Base-by-base conservation (phyloP, 2,113 vertebrate species). In the Glaucidium brasilianum region DNA sequence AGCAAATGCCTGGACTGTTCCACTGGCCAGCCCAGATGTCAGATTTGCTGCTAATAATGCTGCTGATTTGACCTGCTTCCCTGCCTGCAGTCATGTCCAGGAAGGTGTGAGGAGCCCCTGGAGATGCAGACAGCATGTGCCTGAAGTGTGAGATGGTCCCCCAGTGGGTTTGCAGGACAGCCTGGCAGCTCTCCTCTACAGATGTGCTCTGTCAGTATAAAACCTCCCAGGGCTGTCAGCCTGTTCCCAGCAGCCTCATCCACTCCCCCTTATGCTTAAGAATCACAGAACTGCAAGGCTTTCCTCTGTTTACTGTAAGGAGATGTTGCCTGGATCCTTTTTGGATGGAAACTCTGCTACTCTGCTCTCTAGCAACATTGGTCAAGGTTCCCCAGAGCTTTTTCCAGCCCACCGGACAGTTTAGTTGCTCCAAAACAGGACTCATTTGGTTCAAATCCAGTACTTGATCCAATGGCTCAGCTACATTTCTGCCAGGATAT, bases 311-410 rank as follows among this genome's bases (percentile, higher is more conserved):
- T 97, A 96, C 91, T 82, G 89, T 83, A 85, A 91, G 90, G 59
- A 92, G 35, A 92, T 93, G 96, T 96, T 97, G 96, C 97, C 85
- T 97, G 74, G 96, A 96, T 96, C 74, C 63, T 96, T 96, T 92
- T 93, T 97, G 95, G 96, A 97, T 93, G 84, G 81, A 96, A 97
- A 93, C 30, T 74, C 74, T 49, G 50, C 87, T 91, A 34, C 89
- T 88, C n/a, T 66, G 41, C 93, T 95, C 91, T 97, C 93, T 96
- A 97, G 96, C 89, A 97, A 96, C 90, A 87, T 94, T 94, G 88
- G 67, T 97, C 84, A 80, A 93, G 91, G 86, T 78, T 94, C 94
- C 86, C 91, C 63, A 87, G 91, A 92, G 91, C 39, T 88, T 92
- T 91, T 97, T 95, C 89, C 91, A 97, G 84, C 84, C 91, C 91